phyloP scores from a whole-genome alignment of 1,140 invertebrate species.

The Aphelenchoides fujianensis region DNA sequence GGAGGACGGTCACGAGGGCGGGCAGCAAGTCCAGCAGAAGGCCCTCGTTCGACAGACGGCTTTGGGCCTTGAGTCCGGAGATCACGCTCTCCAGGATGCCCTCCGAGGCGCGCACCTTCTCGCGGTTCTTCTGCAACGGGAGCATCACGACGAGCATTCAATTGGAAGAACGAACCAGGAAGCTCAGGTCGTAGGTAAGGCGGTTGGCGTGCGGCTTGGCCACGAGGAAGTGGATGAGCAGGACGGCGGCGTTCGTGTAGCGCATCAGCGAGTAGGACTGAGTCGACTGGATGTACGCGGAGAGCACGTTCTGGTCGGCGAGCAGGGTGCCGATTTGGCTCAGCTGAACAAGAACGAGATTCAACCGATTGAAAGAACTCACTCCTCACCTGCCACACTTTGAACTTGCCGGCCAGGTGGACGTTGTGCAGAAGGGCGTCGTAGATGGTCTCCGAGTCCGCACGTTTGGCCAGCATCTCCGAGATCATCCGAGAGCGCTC shows the following conservation, averaged over 20 bases:
- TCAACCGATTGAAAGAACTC: background rate
- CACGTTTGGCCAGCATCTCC: background rate
- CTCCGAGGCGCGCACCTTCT: background rate
- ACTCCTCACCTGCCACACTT: background rate
- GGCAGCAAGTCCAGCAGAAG: background rate
- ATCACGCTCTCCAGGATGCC: background rate
- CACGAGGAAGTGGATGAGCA: constrained; percentile 4
- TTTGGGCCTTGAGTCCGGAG: background rate
- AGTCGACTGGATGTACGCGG: background rate
- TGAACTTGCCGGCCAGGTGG: background rate
- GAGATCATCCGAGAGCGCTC: background rate
- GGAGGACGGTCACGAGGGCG: background rate
- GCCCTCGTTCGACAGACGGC: background rate
- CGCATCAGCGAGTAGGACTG: constrained; percentile 2
- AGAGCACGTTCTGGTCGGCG: background rate
- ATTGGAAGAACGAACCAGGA: constrained; percentile 10
- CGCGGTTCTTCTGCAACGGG: background rate
- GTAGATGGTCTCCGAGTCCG: constrained; percentile 7
- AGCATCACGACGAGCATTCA: too few relatives aligned
- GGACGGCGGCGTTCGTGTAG: background rate
- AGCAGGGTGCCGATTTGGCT: background rate
- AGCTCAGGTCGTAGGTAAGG: constrained; percentile 10
- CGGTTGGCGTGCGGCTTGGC: background rate
- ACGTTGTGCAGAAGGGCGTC: constrained; percentile 11
- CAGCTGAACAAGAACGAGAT: background rate